Percentiles rank a stretch among this genome's conserved stretches.
Evolutionary conservation across 2,113 vertebrate genomes (phyloP).

Genomic region (Oncorhynchus keta): DNA sequence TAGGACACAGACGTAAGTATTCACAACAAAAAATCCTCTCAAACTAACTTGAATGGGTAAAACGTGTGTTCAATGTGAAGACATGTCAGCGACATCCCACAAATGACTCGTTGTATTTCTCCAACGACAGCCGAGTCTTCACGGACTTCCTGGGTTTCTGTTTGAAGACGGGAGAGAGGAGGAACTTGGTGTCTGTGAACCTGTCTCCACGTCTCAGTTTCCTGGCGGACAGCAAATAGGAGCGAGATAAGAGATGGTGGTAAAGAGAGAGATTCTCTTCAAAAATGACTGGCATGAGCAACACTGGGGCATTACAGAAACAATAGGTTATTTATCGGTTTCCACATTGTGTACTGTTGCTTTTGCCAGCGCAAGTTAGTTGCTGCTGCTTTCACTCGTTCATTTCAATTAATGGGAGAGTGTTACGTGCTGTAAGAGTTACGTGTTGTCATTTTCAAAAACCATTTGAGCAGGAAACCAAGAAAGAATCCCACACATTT

Average conservation of each 20-base stretch:
- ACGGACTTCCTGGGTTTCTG: conserved; percentile 42
- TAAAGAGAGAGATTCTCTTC: not conserved
- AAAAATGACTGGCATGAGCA: too few relatives aligned
- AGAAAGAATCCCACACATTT: not conserved
- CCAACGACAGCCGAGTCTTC: conserved; percentile 53
- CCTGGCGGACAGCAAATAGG: conserved; percentile 60
- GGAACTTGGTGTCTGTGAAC: conserved; percentile 87
- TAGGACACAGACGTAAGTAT: not conserved
- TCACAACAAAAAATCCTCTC: not conserved
- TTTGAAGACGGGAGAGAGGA: conserved; percentile 89
- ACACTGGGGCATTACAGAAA: not conserved
- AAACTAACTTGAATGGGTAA: not conserved
- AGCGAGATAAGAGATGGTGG: not conserved
- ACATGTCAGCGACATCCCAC: conserved; percentile 66
- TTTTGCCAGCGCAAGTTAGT: too few relatives aligned
- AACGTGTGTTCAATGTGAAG: not conserved
- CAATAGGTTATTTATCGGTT: not conserved
- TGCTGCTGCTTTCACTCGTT: too few relatives aligned
- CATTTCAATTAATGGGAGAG: too few relatives aligned
- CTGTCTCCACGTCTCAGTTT: conserved; percentile 94
- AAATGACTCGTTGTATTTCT: conserved; percentile 79
- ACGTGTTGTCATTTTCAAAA: too few relatives aligned
- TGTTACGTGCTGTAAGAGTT: too few relatives aligned
- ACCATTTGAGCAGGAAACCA: too few relatives aligned
- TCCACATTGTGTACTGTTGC: too few relatives aligned